Percentiles rank a stretch among this genome's conserved stretches.
These are phyloP conservation scores for Pyrgilauda ruficollis DNA, from an alignment of 2,113 vertebrate species.

Conservation along the genomic window DNA sequence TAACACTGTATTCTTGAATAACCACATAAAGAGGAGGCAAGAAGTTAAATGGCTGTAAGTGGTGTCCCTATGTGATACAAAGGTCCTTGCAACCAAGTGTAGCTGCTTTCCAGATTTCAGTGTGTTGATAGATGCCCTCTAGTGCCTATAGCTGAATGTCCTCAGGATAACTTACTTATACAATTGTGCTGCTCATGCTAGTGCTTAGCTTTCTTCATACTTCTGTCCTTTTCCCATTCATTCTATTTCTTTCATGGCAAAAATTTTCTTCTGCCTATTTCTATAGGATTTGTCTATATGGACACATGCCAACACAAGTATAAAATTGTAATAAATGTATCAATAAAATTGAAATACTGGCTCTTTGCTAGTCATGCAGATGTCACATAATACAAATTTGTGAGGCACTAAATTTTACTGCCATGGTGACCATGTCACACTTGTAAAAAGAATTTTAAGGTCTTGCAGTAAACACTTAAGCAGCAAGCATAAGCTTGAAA, in stretches of 20 bases:
- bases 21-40: background rate
- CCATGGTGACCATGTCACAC: background rate
- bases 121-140: background rate
- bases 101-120: background rate
- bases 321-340: background rate
- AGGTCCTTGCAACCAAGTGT: background rate
- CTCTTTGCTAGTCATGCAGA: background rate
- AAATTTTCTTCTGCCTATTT: background rate
- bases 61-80: background rate
- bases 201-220: background rate
- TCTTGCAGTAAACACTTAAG: background rate
- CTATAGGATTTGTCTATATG: background rate
- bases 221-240: background rate
- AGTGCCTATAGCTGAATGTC: background rate
- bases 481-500: background rate
- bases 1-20: background rate
- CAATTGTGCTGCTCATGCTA: background rate
- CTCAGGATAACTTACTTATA: background rate
- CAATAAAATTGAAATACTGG: background rate
- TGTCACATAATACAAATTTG: background rate
- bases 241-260: background rate
- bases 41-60: background rate
- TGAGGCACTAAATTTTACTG: background rate
- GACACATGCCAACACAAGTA: background rate
- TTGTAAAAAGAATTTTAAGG: background rate